These are phyloP conservation scores for Falco columbarius DNA, from an alignment of 2,797 vertebrate genomes.

Conservation along the genomic window DNA sequence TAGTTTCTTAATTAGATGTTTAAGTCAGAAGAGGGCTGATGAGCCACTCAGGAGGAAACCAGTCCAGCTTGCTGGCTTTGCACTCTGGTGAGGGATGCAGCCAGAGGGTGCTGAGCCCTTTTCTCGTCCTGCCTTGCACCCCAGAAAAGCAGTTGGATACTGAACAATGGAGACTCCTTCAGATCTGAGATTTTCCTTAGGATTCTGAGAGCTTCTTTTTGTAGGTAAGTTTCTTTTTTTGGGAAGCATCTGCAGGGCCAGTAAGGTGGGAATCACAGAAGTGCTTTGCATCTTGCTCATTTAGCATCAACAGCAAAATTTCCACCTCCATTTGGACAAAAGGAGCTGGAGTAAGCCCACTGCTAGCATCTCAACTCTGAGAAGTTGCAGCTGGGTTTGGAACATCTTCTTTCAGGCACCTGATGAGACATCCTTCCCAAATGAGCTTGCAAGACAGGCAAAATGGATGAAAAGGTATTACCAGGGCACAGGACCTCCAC, in stretches of 20 bases:
- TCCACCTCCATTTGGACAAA: not conserved
- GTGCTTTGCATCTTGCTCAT: not conserved
- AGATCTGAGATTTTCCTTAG: not conserved
- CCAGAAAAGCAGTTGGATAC: not conserved
- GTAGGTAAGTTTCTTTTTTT: not conserved
- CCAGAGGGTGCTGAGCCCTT: not conserved
- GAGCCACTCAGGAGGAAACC: not conserved
- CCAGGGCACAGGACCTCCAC: not conserved
- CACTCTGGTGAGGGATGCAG: not conserved
- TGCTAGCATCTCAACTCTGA: not conserved
- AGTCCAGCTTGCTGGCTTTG: not conserved
- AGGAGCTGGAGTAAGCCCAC: not conserved
- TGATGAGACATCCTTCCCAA: not conserved
- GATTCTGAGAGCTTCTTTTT: not conserved
- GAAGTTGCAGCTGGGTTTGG: not conserved
- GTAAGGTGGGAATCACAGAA: rapidly evolving
- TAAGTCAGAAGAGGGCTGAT: not conserved
- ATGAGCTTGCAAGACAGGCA: not conserved
- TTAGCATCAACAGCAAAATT: not conserved
- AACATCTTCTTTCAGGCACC: not conserved
- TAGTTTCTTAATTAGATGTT: not conserved
- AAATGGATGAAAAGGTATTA: not conserved
- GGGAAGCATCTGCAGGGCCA: not conserved
- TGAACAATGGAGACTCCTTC: not conserved
- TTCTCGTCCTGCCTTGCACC: not conserved